Conservation (phyloP, 2,888 invertebrate genomes). For the Phragmatobia fuliginosa region DNA sequence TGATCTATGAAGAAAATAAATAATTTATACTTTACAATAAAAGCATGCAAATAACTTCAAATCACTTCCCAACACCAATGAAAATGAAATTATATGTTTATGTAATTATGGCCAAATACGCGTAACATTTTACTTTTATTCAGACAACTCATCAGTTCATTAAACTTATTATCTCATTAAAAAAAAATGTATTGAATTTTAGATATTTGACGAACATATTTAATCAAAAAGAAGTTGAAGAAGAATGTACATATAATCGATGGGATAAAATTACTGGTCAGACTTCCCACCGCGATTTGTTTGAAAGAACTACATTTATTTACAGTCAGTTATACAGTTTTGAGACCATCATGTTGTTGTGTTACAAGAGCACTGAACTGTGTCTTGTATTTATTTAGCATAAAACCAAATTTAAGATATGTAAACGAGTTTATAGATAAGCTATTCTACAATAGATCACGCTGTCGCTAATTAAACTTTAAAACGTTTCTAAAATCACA, state of each 20-base stretch:
- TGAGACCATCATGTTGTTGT: not conserved
- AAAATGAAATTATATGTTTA: constrained; percentile 7
- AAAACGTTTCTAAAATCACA: not conserved
- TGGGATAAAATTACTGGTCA: too few species aligned
- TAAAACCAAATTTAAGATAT: not conserved
- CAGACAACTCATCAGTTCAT: not conserved
- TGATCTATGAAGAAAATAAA: not conserved
- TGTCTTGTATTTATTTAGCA: not conserved
- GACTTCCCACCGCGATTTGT: not conserved
- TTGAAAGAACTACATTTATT: not conserved
- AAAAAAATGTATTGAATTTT: not conserved
- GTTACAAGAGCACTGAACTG: not conserved
- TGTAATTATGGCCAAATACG: not conserved
- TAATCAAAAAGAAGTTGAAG: too few species aligned
- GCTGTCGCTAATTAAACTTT: not conserved
- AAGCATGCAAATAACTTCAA: constrained; percentile 39
- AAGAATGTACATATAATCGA: too few species aligned
- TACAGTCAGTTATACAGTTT: not conserved
- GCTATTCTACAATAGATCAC: not conserved
- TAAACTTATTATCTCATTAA: not conserved
- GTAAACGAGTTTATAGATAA: not conserved
- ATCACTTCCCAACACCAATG: constrained; percentile 32
- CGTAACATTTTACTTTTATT: not conserved
- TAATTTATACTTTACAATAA: constrained; percentile 17
- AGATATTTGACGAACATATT: not conserved